Base-by-base conservation (phyloP, 2,888 invertebrate species). In the Hyppa rectilinea region DNA sequence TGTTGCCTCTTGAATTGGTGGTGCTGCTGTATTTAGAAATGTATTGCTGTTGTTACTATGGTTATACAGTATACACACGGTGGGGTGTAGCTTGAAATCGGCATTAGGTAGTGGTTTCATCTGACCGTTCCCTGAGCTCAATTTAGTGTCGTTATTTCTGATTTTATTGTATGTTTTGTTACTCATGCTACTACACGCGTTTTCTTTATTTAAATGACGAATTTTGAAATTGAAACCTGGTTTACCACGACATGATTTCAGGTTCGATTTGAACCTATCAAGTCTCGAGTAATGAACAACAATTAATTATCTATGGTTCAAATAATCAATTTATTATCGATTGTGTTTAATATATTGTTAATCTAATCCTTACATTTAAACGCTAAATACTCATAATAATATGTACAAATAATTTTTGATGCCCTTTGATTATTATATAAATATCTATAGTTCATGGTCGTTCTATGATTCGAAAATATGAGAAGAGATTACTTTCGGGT, bases 1-100 rank as follows among this genome's bases (percentile, higher is more conserved):
- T 0, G 92, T 75, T 0, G 91, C 89, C 79, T 94, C 94, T 63
- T 88, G 87, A 12, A 91, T 87, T 40, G 95, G 94, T 72, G 92
- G 88, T 7, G 94, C 95, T 94, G 53, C 53, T 69, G 60, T 23
- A 59, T 59, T 59, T 29, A 45, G 36, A 26, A 43, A 69, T 29
- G 20, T 5, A 29, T 49, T 34, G 38, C 9, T n/a, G 5, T 59
- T 20, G 7, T 70, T 40, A 47, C 10, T 4, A 29, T 26, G 12
- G 23, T 23, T 20, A 56, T 36, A 6, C 6, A n/a, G 7, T 43
- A 43, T 3, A 6, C 0, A 4, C 20, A 43, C 1, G 43, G 2
- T 43, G 43, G 20, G 43, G 20, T 43, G 20, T 20, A 43, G 20
- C 20, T 20, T 2, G 20, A 43, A 43, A 43, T 43, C 43, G 20